Base-by-base conservation (phyloP, 2,113 vertebrate genomes). In the Corvus hawaiiensis region DNA sequence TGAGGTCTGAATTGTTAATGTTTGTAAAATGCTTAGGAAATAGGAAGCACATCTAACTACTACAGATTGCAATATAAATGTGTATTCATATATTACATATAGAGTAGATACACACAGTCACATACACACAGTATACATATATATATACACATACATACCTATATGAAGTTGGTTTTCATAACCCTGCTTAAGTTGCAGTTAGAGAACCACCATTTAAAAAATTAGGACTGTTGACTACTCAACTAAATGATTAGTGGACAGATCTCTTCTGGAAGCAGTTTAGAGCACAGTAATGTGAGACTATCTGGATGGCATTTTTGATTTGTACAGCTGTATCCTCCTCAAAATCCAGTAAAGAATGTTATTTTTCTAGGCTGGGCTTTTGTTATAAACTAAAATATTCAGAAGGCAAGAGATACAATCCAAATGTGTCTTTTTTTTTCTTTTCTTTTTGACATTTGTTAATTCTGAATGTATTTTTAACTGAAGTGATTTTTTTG, bases 401-500 rank as follows among this genome's bases (percentile, higher is more conserved):
- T 97, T 98, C 97, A 93, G 96, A 98, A 97, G 89, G 96, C 97
- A 98, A 98, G 96, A 97, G 97, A 97, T 98, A 97, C 93, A 97
- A 98, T 97, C 97, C 97, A 98, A 97, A 98, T 97, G 96, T 98
- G 96, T 97, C 88, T 37, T 94, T 76, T 91, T 74, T 93, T 94
- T 91, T 80, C 68, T 79, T 96, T 96, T 94, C 78, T 95, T 94
- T 97, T 97, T 97, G 93, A 95, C 97, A 94, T 98, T 98, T 98
- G 97, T 98, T 98, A 98, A 98, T 98, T 98, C 97, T 97, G 98
- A 98, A 98, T 98, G 98, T 98, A 98, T 98, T 98, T 98, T 98
- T 98, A 98, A 98, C 98, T 96, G 93, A 97, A 98, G 97, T 98
- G 98, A 97, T 98, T 98, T 98, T 98, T 98, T 98, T 93, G 97